Percentiles rank a stretch among this genome's conserved stretches.
These are phyloP conservation scores for Clunio marinus DNA, from an alignment of 2,888 invertebrate genomes.

Conservation along the genomic window DNA sequence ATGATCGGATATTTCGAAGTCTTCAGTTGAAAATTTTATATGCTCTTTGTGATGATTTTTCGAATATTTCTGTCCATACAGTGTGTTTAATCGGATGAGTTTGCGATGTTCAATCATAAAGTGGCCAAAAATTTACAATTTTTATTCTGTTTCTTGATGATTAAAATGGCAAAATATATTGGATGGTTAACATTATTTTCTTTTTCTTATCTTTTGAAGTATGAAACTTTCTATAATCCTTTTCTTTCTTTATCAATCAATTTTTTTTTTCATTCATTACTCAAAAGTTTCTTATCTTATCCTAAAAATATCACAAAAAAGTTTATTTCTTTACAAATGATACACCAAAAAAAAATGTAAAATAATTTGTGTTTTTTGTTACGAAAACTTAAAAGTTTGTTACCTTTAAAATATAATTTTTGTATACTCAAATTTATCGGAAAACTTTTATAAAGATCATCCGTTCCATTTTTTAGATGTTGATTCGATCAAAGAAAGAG, in stretches of 20 bases:
- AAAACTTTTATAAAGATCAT: not conserved
- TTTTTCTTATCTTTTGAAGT: too few species aligned
- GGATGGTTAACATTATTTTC: too few species aligned
- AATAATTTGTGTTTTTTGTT: not conserved
- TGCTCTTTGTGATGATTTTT: too few species aligned
- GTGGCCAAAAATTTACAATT: not conserved
- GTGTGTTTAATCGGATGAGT: too few species aligned
- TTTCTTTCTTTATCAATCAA: not conserved
- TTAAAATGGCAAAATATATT: not conserved
- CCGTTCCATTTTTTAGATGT: not conserved
- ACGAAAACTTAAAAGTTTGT: not conserved
- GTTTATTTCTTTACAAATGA: not conserved
- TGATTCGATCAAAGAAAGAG: not conserved
- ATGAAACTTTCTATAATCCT: not conserved
- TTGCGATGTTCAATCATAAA: not conserved
- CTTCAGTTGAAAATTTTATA: too few species aligned
- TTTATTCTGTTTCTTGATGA: not conserved
- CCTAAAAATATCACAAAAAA: slow-evolving; percentile 1
- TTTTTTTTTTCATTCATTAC: not conserved
- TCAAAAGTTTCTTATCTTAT: not conserved
- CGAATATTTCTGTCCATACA: too few species aligned
- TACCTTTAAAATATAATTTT: too few species aligned
- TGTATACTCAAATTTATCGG: too few species aligned
- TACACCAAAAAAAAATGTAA: not conserved
- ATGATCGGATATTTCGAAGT: too few species aligned